Conservation (phyloP, 2,888 invertebrate genomes). For the Vandiemenella viatica region DNA sequence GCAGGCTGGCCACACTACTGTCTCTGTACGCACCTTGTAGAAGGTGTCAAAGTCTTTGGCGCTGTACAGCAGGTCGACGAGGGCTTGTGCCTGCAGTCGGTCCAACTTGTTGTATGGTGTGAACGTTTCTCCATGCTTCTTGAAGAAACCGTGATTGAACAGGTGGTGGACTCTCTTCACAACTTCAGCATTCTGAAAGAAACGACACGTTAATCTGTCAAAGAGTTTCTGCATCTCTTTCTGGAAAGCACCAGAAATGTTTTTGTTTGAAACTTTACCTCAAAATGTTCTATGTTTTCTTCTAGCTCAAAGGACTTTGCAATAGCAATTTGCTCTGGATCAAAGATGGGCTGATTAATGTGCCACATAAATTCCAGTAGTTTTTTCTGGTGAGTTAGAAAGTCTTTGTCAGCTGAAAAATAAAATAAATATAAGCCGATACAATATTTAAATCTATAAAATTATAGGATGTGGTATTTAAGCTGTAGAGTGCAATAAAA, state of each 20-base stretch:
- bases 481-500: too few species aligned
- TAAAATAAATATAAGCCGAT: too few species aligned
- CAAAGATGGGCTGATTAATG: constrained; percentile 44
- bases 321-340: constrained; percentile 36
- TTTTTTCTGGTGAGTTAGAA: too few species aligned
- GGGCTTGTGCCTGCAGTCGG: constrained; percentile 32
- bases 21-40: constrained; percentile 31
- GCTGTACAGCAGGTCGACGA: constrained; percentile 40
- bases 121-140: constrained; percentile 33
- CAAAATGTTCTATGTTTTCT: constrained; percentile 29
- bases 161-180: neutral
- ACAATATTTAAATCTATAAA: too few species aligned
- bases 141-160: neutral
- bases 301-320: constrained; percentile 42
- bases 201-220: too few species aligned
- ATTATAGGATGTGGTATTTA: too few species aligned
- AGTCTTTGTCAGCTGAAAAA: too few species aligned
- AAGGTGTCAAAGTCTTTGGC: constrained; percentile 45
- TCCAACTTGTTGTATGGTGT: constrained; percentile 29
- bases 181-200: neutral
- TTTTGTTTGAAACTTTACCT: too few species aligned
- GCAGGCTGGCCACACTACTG: constrained; percentile 54
- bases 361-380: too few species aligned
- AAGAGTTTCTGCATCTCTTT: too few species aligned
- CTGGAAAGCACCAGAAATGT: too few species aligned